Base-by-base conservation (phyloP, 2,113 vertebrate species). In the Hemichromis elongatus region DNA sequence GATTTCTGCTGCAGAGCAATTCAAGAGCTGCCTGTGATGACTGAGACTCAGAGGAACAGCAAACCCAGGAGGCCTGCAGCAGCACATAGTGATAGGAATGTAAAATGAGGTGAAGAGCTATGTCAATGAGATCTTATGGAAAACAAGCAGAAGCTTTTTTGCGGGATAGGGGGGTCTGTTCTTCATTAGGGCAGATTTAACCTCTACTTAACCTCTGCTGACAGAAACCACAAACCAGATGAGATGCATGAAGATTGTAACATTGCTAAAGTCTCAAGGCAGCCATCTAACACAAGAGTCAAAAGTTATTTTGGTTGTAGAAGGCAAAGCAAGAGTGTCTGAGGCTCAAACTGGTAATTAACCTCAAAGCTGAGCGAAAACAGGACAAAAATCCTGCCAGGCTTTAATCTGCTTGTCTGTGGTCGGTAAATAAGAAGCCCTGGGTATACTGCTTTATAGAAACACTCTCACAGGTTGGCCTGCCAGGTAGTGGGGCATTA, bases 401-500 rank as follows among this genome's bases (percentile, higher is more conserved):
- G 77, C 87, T 94, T 92, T 93, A 95, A 94, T 95, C 84, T 91
- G 89, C 89, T 86, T 83, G 89, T 93, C 92, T 92, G 90, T 82
- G 91, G 91, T 90, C 70, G 59, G 93, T 95, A 95, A 95, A 95
- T 94, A 92, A 94, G 91, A 88, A 84, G 88, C 86, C 82, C 85
- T 70, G 89, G 90, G 89, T 92, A 81, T 91, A 93, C 90, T 85
- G 90, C 90, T 92, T 94, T 92, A 93, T 93, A 92, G 90, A 92
- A 94, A 92, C 90, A 91, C 91, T 92, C 86, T 91, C 92, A 90
- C 93, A 92, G 91, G 90, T 93, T 87, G 85, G 88, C 89, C 89
- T 92, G 92, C 92, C 93, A 93, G 93, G 93, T 93, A 90, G 89
- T 80, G n/a, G 59, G 79, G 90, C 91, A 95, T 94, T 94, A 94